Conservation (phyloP, 1,140 invertebrate species). For the Aphelinus atriplicis region DNA sequence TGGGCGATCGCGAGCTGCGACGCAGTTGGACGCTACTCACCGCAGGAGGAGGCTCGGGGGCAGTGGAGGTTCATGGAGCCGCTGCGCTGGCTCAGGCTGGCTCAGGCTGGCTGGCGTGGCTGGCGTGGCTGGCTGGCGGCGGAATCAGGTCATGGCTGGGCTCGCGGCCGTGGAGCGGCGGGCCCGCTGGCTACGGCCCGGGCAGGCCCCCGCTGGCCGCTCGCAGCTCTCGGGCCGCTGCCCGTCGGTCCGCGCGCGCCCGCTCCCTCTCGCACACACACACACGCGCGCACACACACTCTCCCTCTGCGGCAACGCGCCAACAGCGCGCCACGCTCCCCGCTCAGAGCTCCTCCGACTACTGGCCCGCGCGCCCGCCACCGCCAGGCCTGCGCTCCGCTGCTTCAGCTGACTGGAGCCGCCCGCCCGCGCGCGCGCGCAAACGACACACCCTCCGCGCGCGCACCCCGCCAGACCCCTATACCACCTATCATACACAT, state of each 20-base stretch:
- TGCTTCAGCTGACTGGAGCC: slow-evolving; percentile 13
- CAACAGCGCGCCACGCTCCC: neutral
- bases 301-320: neutral
- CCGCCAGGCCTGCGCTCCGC: neutral
- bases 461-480: too few species aligned
- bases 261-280: neutral
- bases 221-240: neutral
- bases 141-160: slow-evolving; percentile 42
- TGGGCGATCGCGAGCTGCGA: too few species aligned
- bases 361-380: neutral
- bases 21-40: slow-evolving; percentile 51
- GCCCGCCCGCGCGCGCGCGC: slow-evolving; percentile 43
- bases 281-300: neutral
- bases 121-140: slow-evolving; percentile 39
- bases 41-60: slow-evolving; percentile 38
- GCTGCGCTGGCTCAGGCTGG: slow-evolving; percentile 53
- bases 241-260: neutral
- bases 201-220: too few species aligned
- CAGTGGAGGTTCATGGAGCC: slow-evolving; percentile 63
- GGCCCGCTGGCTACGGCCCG: too few species aligned
- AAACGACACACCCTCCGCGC: slow-evolving; percentile 37
- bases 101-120: slow-evolving; percentile 50
- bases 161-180: slow-evolving; percentile 36
- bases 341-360: neutral
- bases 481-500: too few species aligned